phyloP scores from a whole-genome alignment of 2,797 vertebrate genomes.

The Acestrorhynchus altus region DNA sequence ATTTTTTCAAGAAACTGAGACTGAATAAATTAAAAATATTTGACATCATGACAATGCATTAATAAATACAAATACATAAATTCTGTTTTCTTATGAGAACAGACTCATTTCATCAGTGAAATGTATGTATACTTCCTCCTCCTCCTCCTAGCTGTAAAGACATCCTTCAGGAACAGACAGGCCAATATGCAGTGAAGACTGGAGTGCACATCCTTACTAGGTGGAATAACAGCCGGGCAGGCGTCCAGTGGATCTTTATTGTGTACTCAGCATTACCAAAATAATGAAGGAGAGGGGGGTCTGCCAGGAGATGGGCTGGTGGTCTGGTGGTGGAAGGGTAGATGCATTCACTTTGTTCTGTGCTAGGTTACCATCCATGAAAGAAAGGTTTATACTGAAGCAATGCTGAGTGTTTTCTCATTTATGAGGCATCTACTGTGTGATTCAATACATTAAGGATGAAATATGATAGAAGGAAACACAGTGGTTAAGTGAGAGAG shows the following conservation, averaged over 20 bases:
- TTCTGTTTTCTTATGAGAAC: not conserved
- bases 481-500: not conserved
- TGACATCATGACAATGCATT: too few relatives aligned
- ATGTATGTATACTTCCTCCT: not conserved
- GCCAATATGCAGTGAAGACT: not conserved
- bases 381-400: conserved; percentile 6
- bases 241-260: conserved; percentile 19
- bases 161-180: not conserved
- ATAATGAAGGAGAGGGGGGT: conserved; percentile 2
- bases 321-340: not conserved
- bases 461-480: not conserved
- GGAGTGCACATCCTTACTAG: not conserved
- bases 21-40: too few relatives aligned
- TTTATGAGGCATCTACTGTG: not conserved
- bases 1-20: too few relatives aligned
- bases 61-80: too few relatives aligned
- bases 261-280: conserved; percentile 16
- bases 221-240: conserved; percentile 9
- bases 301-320: too few relatives aligned
- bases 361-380: conserved; percentile 5
- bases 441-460: conserved; percentile 21
- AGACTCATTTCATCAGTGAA: not conserved
- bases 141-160: not conserved
- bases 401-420: not conserved
- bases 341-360: not conserved